Evolutionary conservation across 2,797 vertebrate species (phyloP).

Genomic region (Chiloscyllium punctatum): DNA sequence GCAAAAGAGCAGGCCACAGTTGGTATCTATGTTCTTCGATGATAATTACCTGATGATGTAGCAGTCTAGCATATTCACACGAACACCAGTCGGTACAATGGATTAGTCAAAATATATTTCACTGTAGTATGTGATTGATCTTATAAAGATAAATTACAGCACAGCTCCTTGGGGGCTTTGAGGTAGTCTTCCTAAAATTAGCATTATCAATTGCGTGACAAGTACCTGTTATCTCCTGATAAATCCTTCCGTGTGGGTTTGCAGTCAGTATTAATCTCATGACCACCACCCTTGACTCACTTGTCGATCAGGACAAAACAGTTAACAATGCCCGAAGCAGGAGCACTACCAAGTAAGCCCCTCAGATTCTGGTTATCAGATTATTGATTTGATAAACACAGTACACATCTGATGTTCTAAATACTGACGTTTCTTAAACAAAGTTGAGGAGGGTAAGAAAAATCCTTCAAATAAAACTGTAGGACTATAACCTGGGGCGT

Average conservation of each 20-base stretch:
- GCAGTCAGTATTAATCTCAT: background rate
- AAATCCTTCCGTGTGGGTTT: background rate
- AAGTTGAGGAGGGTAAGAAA: background rate
- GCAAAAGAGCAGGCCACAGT: no score
- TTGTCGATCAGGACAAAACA: no score
- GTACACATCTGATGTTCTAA: background rate
- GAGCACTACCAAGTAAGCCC: no score
- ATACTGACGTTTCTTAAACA: background rate
- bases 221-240: background rate
- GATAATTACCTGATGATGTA: background rate
- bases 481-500: no score
- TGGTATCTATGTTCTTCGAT: no score
- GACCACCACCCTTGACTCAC: background rate
- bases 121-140: background rate
- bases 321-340: no score
- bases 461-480: no score
- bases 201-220: background rate
- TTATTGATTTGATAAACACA: background rate
- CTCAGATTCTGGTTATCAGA: no score
- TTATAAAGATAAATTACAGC: background rate
- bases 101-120: background rate
- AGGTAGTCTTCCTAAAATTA: background rate
- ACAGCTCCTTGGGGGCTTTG: background rate
- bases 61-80: background rate
- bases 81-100: background rate